Evolutionary conservation across 2,113 vertebrate genomes (phyloP).

Genomic region (Calidris pugnax): DNA sequence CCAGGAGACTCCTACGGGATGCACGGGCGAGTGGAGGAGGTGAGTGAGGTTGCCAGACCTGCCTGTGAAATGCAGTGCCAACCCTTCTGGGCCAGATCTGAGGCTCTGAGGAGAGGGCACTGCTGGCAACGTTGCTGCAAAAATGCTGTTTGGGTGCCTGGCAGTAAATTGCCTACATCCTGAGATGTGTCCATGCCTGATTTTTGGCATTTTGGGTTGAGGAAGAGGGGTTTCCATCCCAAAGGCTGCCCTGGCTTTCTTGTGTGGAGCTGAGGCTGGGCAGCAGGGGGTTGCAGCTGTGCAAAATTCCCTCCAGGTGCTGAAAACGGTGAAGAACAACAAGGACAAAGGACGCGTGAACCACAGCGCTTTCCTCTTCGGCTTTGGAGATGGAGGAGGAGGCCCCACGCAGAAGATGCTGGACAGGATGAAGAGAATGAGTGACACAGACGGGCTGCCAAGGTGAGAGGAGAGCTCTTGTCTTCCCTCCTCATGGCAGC

Average conservation of each 20-base stretch:
- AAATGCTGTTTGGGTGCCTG: not conserved
- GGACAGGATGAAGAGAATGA: slow-evolving; percentile 84
- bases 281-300: not conserved
- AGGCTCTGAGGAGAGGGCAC: not conserved
- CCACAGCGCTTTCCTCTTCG: slow-evolving; percentile 87
- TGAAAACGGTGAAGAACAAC: slow-evolving; percentile 89
- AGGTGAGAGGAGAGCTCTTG: slow-evolving; percentile 74
- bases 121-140: not conserved
- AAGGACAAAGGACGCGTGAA: slow-evolving; percentile 91
- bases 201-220: not conserved
- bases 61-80: not conserved
- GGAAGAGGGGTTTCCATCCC: not conserved
- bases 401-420: slow-evolving; percentile 93
- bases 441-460: slow-evolving; percentile 88
- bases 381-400: slow-evolving; percentile 93
- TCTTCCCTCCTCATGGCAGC: not conserved
- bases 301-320: slow-evolving; percentile 73
- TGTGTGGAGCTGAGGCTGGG: not conserved
- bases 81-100: not conserved
- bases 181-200: not conserved
- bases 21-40: slow-evolving; percentile 87
- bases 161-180: not conserved
- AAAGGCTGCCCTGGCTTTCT: not conserved
- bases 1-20: slow-evolving; percentile 92
- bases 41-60: slow-evolving; percentile 70